Conservation (phyloP, 2,888 invertebrate genomes). For the Scaptomyza caliginosa region DNA sequence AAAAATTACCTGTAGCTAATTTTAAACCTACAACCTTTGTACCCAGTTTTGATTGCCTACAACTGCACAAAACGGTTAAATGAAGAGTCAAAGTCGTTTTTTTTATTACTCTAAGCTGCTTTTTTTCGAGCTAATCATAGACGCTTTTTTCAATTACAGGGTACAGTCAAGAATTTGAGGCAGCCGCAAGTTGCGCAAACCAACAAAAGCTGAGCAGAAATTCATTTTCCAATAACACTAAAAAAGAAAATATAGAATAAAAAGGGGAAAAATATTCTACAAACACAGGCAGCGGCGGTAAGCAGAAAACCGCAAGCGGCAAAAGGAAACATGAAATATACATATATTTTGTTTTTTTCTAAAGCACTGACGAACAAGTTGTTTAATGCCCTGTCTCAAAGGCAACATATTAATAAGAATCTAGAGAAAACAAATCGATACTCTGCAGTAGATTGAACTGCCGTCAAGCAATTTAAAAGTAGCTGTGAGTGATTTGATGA, state of each 20-base stretch:
- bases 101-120: neutral
- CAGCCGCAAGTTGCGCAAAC: constrained; percentile 58
- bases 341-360: constrained; percentile 5
- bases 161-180: constrained; percentile 22
- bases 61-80: neutral
- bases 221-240: constrained; percentile 60
- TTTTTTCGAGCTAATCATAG: neutral
- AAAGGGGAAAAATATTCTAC: constrained; percentile 24
- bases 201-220: constrained; percentile 47
- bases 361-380: constrained; percentile 18
- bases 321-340: constrained; percentile 22
- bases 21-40: neutral
- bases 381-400: constrained; percentile 18
- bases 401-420: constrained; percentile 10
- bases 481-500: constrained; percentile 1
- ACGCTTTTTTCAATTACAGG: neutral
- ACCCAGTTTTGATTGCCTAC: neutral
- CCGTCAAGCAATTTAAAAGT: neutral
- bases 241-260: constrained; percentile 3
- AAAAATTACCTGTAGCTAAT: constrained; percentile 16
- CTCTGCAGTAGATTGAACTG: neutral
- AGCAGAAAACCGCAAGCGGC: constrained; percentile 53
- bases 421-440: neutral
- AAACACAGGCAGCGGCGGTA: constrained; percentile 34
- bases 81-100: neutral